Base-by-base conservation (phyloP, 2,113 vertebrate genomes). In the Dicentrarchus labrax region DNA sequence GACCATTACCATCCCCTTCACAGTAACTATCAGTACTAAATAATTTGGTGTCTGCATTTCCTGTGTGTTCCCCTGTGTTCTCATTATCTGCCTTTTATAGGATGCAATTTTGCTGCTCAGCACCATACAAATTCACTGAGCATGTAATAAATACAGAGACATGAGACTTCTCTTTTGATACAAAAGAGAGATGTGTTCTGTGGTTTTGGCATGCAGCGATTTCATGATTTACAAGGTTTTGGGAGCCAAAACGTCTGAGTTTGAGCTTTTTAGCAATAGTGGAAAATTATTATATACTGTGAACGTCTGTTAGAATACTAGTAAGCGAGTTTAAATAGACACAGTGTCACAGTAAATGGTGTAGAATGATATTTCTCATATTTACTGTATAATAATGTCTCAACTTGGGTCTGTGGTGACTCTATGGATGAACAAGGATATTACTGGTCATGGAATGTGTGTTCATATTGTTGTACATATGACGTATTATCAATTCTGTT, bases 71-170 rank as follows among this genome's bases (percentile, higher is more conserved):
- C 92, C 92, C 59, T 83, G 93, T 92, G 93, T 90, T 91, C 92
- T 94, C 90, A 92, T 94, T 94, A 94, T 86, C 88, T 80, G 39
- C 69, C 72, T 86, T 88, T 90, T 87, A 90, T 80, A 86, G 77
- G 76, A 86, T 77, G 74, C 60, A 41, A 64, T 83, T 89, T 80
- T 85, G 87, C 87, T 61, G 83, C 71, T 90, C 89, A 82, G 89
- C 86, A 89, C 82, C 80, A 88, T 90, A 88, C 71, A 84, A 89
- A 90, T 78, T 88, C 87, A 79, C 71, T 59, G 75, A 89, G 89
- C 65, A 79, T 83, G 39, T 86, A 65, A 69, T 85, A 90, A 90
- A 90, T 85, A 80, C 72, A 67, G 69, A 30, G 30, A 30, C 30
- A 30, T 30, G 54, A 7, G 5, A 78, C 65, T 79, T 39, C 72